Percentiles rank a stretch among this genome's conserved stretches.
These are phyloP conservation scores for Acleris literana DNA, from an alignment of 2,888 invertebrate genomes.

Conservation along the genomic window DNA sequence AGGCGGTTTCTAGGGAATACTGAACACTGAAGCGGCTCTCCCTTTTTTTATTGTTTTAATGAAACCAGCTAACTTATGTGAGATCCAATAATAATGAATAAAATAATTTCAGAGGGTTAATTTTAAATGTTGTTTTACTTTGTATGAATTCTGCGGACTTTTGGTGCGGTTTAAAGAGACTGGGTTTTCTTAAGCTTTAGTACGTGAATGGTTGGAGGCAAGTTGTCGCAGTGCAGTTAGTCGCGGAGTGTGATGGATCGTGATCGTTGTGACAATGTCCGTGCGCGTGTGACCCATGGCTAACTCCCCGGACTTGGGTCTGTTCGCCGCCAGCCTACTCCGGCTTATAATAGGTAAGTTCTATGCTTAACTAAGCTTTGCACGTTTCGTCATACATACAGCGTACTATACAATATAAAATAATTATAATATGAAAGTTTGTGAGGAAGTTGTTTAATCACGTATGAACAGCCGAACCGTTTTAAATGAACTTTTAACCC, in stretches of 20 bases:
- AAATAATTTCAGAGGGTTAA: conserved; percentile 8
- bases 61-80: conserved; percentile 24
- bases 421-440: too few species aligned
- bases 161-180: background rate
- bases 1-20: conserved; percentile 55
- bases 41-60: conserved; percentile 31
- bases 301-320: conserved; percentile 84
- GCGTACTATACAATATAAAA: too few species aligned
- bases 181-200: conserved; percentile 17
- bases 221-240: conserved; percentile 41
- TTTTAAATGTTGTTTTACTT: background rate
- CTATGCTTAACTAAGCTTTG: background rate
- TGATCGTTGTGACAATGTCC: conserved; percentile 59
- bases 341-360: conserved; percentile 86
- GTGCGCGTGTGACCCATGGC: conserved; percentile 80
- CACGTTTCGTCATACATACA: background rate
- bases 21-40: conserved; percentile 40
- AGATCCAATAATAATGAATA: conserved; percentile 30
- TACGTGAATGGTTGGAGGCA: conserved; percentile 34
- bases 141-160: conserved; percentile 1
- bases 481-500: too few species aligned
- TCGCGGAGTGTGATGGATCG: conserved; percentile 66
- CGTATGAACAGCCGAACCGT: too few species aligned
- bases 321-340: conserved; percentile 84
- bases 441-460: too few species aligned